These are phyloP conservation scores for Eulemur albifrons DNA, from an alignment of 2,797 vertebrate genomes.

Conservation along the genomic window DNA sequence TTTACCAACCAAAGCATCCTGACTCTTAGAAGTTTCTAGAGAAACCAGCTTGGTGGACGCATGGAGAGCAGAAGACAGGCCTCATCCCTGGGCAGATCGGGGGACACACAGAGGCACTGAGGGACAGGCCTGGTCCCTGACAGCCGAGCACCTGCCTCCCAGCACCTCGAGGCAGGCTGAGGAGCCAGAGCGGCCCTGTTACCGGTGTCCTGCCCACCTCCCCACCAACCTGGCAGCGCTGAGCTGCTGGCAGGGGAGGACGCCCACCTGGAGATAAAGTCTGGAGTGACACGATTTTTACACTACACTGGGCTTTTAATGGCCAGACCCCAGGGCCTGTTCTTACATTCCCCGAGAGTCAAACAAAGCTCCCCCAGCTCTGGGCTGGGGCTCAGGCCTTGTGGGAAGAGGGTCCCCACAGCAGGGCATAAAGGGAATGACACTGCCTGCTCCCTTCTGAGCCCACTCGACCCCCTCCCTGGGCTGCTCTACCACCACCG, in stretches of 20 bases:
- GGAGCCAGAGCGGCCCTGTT: background rate
- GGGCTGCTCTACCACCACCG: background rate
- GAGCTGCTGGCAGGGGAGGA: background rate
- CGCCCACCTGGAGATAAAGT: background rate
- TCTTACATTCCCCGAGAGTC: background rate
- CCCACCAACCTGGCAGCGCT: background rate
- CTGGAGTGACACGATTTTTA: background rate
- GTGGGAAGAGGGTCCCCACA: background rate
- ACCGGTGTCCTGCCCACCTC: background rate
- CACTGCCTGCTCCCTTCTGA: background rate
- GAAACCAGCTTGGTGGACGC: background rate
- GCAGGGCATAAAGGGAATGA: background rate
- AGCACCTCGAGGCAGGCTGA: background rate
- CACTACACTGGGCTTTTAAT: background rate
- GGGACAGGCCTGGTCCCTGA: background rate
- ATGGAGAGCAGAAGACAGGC: background rate
- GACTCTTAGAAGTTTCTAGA: background rate
- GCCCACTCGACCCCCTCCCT: no score
- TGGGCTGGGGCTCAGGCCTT: background rate
- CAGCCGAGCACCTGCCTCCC: background rate
- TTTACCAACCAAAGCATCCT: background rate
- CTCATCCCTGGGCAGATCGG: background rate
- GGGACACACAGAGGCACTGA: background rate
- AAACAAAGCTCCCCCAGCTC: no score
- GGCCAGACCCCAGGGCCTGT: background rate